Percentiles rank a stretch among this genome's conserved stretches.
Evolutionary conservation across 2,113 vertebrate genomes (phyloP).

Genomic region (Varanus salvator): DNA sequence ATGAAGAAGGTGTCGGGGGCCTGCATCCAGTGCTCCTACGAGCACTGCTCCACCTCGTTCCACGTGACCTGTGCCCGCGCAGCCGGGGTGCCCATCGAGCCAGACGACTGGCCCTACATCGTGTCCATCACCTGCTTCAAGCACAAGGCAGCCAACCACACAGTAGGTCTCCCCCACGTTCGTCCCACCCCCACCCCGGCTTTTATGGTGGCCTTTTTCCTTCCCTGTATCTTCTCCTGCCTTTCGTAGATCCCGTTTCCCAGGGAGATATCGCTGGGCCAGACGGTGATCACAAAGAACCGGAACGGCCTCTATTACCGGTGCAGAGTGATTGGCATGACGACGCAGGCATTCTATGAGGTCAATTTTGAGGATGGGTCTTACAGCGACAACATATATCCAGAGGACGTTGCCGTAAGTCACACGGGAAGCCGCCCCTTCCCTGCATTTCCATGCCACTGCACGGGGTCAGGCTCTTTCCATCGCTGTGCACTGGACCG

Average conservation of each 20-base stretch:
- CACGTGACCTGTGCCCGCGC: conserved; percentile 95
- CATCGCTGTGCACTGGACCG: neutral
- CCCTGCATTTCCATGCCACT: fast-evolving
- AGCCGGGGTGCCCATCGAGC: conserved; percentile 90
- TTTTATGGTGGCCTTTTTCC: fast-evolving
- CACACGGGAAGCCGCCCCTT: neutral
- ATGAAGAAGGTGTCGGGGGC: conserved; percentile 85
- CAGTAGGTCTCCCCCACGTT: conserved; percentile 66
- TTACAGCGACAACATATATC: conserved; percentile 95
- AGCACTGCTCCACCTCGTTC: conserved; percentile 96
- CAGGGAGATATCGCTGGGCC: conserved; percentile 82
- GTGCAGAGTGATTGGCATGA: conserved; percentile 89
- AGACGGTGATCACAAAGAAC: conserved; percentile 91
- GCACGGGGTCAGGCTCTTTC: neutral
- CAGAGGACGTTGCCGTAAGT: conserved; percentile 92
- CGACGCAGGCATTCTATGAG: conserved; percentile 91
- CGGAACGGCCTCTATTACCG: conserved; percentile 90
- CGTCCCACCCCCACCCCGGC: fast-evolving
- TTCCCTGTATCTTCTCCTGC: neutral
- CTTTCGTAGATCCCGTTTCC: conserved; percentile 49
- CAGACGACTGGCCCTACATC: conserved; percentile 95
- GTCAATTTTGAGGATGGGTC: conserved; percentile 96
- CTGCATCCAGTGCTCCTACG: conserved; percentile 92
- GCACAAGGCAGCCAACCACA: conserved; percentile 79
- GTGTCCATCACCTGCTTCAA: conserved; percentile 95